These are phyloP conservation scores for Hafferia zeledoni DNA, from an alignment of 2,797 vertebrate species.

Conservation along the genomic window DNA sequence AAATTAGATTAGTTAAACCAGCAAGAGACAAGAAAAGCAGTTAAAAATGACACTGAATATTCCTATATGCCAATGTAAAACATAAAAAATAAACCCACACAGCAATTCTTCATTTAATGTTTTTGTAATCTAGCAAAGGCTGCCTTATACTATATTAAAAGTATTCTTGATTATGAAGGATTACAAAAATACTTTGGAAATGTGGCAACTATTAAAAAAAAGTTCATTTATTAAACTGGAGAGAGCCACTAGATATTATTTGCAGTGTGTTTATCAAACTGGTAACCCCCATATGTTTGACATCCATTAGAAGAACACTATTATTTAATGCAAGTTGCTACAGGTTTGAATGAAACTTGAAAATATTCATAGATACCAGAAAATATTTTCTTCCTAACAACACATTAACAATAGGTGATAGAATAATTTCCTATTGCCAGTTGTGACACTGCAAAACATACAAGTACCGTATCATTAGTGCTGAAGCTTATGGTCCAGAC, in stretches of 20 bases:
- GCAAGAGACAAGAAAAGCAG: slow-evolving; percentile 5
- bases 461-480: not conserved
- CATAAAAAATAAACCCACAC: not conserved
- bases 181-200: slow-evolving; percentile 47
- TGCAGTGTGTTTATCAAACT: slow-evolving; percentile 2
- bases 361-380: not conserved
- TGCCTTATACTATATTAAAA: not conserved
- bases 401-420: not conserved
- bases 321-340: not conserved
- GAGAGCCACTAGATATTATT: not conserved
- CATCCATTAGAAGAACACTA: not conserved
- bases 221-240: not conserved
- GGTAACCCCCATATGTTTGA: not conserved
- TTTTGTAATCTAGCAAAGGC: slow-evolving; percentile 51
- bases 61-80: slow-evolving; percentile 22
- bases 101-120: not conserved
- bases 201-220: not conserved
- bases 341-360: not conserved
- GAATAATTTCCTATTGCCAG: not conserved
- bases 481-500: not conserved
- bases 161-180: not conserved
- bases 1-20: slow-evolving; percentile 39
- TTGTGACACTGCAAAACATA: not conserved
- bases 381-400: not conserved
- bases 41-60: slow-evolving; percentile 7